Evolutionary conservation across 2,888 invertebrate species (phyloP), one percentile per base, ranked within the genome.

Genomic region (Chymomyza fuscimana): DNA sequence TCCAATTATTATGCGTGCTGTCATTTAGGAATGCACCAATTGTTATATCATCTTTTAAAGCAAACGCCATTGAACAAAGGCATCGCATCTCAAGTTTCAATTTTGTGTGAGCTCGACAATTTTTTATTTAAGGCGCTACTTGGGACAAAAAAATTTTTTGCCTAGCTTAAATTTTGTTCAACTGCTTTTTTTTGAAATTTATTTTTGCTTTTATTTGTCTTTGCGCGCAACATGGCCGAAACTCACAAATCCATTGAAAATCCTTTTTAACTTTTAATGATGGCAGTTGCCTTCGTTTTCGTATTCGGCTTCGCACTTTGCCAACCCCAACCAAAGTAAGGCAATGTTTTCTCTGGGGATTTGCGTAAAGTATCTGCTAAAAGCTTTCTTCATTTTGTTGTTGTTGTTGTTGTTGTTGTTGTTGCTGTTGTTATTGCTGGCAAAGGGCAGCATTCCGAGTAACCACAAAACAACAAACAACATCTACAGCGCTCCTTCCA

Each of bases 211-310:
- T 46, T 46, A 46, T 46, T 16, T 62, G 29, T 54, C 54, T 19
- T 25, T 50, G 36, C 52, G 65, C 67, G 56, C 65, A 67, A 69
- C 61, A n/a, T 12, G 19, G 29, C 59, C 64, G 69, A 74, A 87
- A 80, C 85, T 87, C 73, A 82, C 82, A 85, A 85, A 85, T 87
- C 86, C 86, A 76, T 82, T 85, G 79, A 76, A 85, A 85, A 88
- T 85, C 84, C 84, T 88, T 88, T 81, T 85, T 88, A 85, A 85
- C 87, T 88, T 85, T 85, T 88, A 88, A 85, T 85, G 84, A 85
- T 87, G 82, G 51, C 54, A 40, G 62, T 19, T 61, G 19, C 29
- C 61, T 40, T 32, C n/a, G 12, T 40, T 40, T 32, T 36, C 70
- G 51, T 25, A n/a, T 22, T 63, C 19, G 58, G 76, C 72, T 71